phyloP scores from a whole-genome alignment of 2,888 invertebrate species.

The Calliscelio sp. region DNA sequence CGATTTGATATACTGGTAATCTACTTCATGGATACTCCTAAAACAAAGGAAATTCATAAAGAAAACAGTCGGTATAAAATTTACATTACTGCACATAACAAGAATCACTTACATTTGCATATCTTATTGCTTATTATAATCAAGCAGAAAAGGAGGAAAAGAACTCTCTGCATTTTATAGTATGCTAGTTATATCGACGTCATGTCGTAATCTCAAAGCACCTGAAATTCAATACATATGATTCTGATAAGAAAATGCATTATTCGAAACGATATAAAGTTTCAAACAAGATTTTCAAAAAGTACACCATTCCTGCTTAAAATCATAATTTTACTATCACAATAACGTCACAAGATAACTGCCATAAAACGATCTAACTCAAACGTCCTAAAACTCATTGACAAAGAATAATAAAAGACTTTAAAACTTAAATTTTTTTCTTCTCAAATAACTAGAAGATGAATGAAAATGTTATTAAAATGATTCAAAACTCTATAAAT shows the following conservation, averaged over 20 bases:
- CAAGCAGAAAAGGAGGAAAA: neutral
- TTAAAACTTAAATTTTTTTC: too few species aligned
- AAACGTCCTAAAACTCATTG: neutral
- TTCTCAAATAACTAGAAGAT: too few species aligned
- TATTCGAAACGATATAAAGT: neutral
- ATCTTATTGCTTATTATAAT: conserved; percentile 27
- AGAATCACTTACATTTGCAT: conserved; percentile 20
- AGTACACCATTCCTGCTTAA: neutral
- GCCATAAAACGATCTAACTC: conserved; percentile 3
- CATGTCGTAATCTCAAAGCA: neutral
- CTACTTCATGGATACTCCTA: conserved; percentile 2
- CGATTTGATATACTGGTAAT: conserved; percentile 17
- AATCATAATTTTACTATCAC: conserved; percentile 11
- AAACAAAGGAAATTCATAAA: conserved; percentile 21
- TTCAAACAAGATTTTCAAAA: conserved; percentile 5
- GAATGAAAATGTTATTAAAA: too few species aligned
- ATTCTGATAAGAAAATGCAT: conserved; percentile 10
- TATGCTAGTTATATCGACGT: neutral
- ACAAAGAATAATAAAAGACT: too few species aligned
- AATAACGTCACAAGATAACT: neutral
- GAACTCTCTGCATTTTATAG: neutral
- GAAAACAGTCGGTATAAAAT: conserved; percentile 14
- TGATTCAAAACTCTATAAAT: too few species aligned
- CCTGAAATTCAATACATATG: conserved; percentile 15
- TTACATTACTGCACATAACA: neutral